Base-by-base conservation (phyloP, 1,140 invertebrate genomes). In the Drosophila saltans region DNA sequence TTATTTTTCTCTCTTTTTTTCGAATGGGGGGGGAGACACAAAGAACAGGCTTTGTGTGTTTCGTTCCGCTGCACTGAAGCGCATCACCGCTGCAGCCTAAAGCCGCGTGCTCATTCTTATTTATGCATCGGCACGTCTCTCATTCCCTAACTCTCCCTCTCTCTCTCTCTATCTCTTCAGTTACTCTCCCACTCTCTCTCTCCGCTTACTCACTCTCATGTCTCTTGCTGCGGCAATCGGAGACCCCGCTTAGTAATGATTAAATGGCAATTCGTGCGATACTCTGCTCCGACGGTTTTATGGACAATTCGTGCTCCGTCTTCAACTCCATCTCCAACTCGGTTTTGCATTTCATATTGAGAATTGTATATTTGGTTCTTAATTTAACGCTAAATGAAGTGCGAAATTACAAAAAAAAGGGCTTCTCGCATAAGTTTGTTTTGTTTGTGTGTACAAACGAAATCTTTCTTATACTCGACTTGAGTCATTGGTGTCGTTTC, bases 361-460 rank as follows among this genome's bases (percentile, higher is more conserved):
- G 75, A 69, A 75, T 68, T 57, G 72, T 43, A 61, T 68, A 39
- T 69, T 74, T 66, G 75, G 75, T 78, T 82, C 69, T 90, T 90
- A 90, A 90, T 90, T 90, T 90, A 90, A 90, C 76, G 86, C 86
- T 83, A 90, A 90, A 90, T 90, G 86, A 90, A 90, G 86, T 90
- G 88, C 81, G 86, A 82, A 90, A 90, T 90, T 90, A 90, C 72
- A 60, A 75, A 60, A 74, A 71, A 65, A 69, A 66, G 66, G 56
- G 60, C 64, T 40, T 21, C 28, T 30, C 43, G 33, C 33, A 36
- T 36, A 36, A 36, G 33, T 36, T 36, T 36, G 33, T 6, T 16
- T 16, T n/a, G 8, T 26, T 21, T 62, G 45, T 52, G 45, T 52
- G 7, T 28, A 48, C 40, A 64, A 5, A 24, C 28, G 7, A 64